Evolutionary conservation across 1,140 invertebrate genomes (phyloP), one percentile per base, ranked within the genome.

Genomic region (Phthorimaea operculella): DNA sequence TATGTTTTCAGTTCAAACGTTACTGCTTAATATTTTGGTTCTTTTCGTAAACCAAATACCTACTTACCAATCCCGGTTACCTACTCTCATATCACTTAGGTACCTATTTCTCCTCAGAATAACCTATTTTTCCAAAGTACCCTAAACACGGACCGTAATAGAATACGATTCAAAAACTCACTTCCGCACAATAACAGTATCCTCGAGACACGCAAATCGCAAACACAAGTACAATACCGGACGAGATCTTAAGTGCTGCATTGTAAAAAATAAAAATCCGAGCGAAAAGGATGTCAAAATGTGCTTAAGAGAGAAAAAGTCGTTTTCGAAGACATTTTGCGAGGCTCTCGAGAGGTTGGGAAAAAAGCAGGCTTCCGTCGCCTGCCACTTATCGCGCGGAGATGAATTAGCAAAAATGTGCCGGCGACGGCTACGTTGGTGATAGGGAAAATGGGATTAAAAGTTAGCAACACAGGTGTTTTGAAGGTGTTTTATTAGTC

Each of bases 241-340:
- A 63, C 21, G 65, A 50, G 57, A 55, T 44, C 62, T 70, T 68
- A 74, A 80, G 78, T 75, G 72, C 62, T 63, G 56, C 68, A 75
- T 79, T 79, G 69, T 75, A 67, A 70, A 71, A 75, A 79, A 73
- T 65, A 28, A 28, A 28, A 28, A 28, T 68, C 68, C 70, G 66
- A 63, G 66, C 63, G 70, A 73, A 75, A 74, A 70, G 72, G 75
- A 81, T 70, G 69, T 79, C 71, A 68, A 75, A 81, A 76, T 63
- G 73, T 75, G 76, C 80, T 81, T 79, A 73, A 72, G 72, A 68
- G 60, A 64, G 56, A 51, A 75, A 70, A 76, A 78, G 78, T 74
- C 73, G 70, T 67, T 77, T 79, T 74, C 68, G 70, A 76, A 77
- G 78, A 81, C 75, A 77, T 83, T 83, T 80, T 72, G 72, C 75